Percentiles rank a stretch among this genome's conserved stretches.
These are phyloP conservation scores for Thereva unica DNA, from an alignment of 2,888 invertebrate species.

Conservation along the genomic window DNA sequence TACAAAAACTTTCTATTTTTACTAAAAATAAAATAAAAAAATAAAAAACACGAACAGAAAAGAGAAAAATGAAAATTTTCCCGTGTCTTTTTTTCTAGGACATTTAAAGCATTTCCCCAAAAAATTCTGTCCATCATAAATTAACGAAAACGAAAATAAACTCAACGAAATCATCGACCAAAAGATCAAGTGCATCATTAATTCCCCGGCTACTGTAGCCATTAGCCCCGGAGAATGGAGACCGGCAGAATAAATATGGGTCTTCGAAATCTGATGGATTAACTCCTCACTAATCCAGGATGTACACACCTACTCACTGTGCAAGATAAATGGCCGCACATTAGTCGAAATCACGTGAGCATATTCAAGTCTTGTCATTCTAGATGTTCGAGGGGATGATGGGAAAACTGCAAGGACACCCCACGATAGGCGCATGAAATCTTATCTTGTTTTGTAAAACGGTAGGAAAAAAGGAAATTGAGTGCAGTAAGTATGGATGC, in stretches of 20 bases:
- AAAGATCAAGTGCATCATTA: constrained; percentile 35
- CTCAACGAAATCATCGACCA: constrained; percentile 12
- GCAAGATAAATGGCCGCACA: constrained; percentile 37
- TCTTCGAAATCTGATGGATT: constrained; percentile 37
- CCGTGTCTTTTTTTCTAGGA: no score
- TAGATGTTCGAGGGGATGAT: constrained; percentile 7
- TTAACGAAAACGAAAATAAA: constrained; percentile 33
- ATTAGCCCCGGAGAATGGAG: constrained; percentile 11
- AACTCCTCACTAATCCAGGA: constrained; percentile 29
- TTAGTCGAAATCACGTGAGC: constrained; percentile 38
- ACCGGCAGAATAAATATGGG: constrained; percentile 10
- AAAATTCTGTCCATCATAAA: constrained; percentile 14
- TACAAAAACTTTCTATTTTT: no score
- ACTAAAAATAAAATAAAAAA: no score
- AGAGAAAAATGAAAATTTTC: no score
- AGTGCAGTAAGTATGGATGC: constrained; percentile 10
- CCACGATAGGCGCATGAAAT: not conserved
- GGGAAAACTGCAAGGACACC: constrained; percentile 1
- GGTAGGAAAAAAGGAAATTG: constrained; percentile 1
- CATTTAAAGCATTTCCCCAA: not conserved
- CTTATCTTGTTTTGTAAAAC: not conserved
- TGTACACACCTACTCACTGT: constrained; percentile 6
- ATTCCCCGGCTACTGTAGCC: constrained; percentile 7
- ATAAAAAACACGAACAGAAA: no score
- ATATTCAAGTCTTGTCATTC: constrained; percentile 33